phyloP scores from a whole-genome alignment of 2,113 vertebrate species.

The Globicephala melas region DNA sequence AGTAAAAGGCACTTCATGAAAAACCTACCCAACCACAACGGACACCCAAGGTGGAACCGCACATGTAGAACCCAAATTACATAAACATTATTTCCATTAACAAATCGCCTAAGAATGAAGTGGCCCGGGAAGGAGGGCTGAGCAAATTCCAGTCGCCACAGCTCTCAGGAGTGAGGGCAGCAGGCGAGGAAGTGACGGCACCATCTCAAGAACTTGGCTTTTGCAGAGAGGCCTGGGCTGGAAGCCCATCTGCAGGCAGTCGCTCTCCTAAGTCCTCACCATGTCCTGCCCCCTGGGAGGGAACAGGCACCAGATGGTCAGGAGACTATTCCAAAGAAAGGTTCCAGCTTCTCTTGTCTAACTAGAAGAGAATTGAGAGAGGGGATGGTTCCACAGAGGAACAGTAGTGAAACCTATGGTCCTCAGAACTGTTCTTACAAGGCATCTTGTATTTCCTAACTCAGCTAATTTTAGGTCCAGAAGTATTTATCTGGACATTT shows the following conservation, averaged over 20 bases:
- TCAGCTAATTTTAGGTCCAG: background rate
- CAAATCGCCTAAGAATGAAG: background rate
- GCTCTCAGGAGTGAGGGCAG: background rate
- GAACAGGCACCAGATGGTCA: background rate
- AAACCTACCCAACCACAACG: background rate
- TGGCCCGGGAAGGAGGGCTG: rapidly evolving
- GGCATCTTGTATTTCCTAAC: background rate
- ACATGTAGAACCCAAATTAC: background rate
- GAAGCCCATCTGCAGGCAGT: background rate
- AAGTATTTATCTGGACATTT: background rate
- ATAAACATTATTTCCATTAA: background rate
- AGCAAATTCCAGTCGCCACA: too few species aligned
- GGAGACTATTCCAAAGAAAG: background rate
- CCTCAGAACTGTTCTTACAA: background rate
- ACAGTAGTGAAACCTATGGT: too few species aligned
- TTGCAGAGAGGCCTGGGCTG: background rate
- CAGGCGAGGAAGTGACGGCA: background rate
- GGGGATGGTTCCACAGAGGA: background rate
- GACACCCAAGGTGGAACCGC: background rate
- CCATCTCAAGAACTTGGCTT: background rate
- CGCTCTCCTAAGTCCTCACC: background rate
- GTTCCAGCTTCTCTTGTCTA: too few species aligned
- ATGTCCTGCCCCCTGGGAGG: rapidly evolving
- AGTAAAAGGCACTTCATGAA: background rate
- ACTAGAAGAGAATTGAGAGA: background rate